Conservation (phyloP, 1,140 invertebrate species). For the Dinoponera quadriceps region DNA sequence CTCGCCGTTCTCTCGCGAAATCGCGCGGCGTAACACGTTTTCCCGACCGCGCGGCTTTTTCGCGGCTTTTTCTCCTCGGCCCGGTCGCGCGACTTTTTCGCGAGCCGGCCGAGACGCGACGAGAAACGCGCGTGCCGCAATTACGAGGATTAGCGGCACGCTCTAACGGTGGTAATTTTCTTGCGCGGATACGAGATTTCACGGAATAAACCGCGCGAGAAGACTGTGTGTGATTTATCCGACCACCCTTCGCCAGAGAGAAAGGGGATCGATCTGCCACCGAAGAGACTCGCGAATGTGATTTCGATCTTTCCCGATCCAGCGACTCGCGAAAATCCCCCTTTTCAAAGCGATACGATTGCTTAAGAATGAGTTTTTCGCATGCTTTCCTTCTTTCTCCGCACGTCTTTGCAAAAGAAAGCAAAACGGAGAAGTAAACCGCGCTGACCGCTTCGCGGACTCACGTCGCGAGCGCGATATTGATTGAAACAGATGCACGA, state of each 20-base stretch:
- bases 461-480: background rate
- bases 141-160: slow-evolving; percentile 37
- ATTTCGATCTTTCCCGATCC: too few relatives aligned
- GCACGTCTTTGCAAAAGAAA: background rate
- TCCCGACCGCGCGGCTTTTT: slow-evolving; percentile 35
- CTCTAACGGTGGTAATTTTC: slow-evolving; percentile 27
- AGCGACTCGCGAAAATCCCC: background rate
- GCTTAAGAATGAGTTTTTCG: background rate
- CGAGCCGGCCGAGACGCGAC: slow-evolving; percentile 2
- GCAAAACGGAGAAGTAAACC: background rate
- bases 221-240: background rate
- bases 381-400: background rate
- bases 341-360: background rate
- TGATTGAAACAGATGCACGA: background rate
- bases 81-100: slow-evolving; percentile 31
- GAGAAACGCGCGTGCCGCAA: slow-evolving; percentile 17
- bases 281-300: too few relatives aligned
- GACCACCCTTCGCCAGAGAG: background rate
- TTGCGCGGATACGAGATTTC: slow-evolving; percentile 1
- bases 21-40: background rate
- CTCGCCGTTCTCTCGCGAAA: slow-evolving; percentile 21
- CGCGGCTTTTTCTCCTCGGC: background rate
- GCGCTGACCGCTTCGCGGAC: background rate
- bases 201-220: background rate
- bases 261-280: background rate